A percentile compares a stretch with the other conserved stretches of the same genome.
Conservation (phyloP, 2,888 invertebrate species). For the Campoplex nolae region DNA sequence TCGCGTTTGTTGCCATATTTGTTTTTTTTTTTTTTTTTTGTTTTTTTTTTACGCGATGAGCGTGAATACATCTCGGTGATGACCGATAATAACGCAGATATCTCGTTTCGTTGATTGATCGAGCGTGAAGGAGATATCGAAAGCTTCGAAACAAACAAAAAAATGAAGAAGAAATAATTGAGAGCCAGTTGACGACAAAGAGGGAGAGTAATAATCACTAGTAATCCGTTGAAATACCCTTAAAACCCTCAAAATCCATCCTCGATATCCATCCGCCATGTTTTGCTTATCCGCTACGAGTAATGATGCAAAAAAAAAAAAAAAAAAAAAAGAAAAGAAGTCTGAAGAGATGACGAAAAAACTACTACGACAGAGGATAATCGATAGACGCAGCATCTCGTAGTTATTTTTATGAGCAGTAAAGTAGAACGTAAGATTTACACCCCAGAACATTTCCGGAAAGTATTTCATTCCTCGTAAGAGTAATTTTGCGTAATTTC, state of each 20-base stretch:
- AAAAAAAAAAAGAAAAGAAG: background rate
- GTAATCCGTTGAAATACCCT: constrained; percentile 28
- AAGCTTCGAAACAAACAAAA: constrained; percentile 14
- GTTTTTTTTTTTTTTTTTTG: background rate
- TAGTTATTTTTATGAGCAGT: constrained; percentile 46
- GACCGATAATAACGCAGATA: constrained; percentile 23
- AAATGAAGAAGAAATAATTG: constrained; percentile 16
- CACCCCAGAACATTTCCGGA: constrained; percentile 14
- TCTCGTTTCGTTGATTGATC: constrained; percentile 49
- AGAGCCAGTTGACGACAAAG: constrained; percentile 20
- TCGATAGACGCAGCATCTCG: constrained; percentile 48
- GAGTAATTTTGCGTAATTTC: background rate
- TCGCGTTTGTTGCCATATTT: constrained; percentile 38
- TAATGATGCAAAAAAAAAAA: constrained; percentile 22
- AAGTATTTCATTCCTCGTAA: constrained; percentile 5
- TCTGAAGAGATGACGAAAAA: no score
- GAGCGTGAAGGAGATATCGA: constrained; percentile 33
- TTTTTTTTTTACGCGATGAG: background rate
- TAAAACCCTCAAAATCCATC: background rate
- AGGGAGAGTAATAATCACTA: constrained; percentile 47
- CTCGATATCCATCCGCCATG: constrained; percentile 47
- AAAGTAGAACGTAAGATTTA: constrained; percentile 55
- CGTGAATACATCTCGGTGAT: constrained; percentile 51
- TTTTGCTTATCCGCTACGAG: constrained; percentile 62
- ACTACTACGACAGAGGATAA: background rate